Conservation (phyloP, 1,140 invertebrate genomes). For the Trichogramma pretiosum region DNA sequence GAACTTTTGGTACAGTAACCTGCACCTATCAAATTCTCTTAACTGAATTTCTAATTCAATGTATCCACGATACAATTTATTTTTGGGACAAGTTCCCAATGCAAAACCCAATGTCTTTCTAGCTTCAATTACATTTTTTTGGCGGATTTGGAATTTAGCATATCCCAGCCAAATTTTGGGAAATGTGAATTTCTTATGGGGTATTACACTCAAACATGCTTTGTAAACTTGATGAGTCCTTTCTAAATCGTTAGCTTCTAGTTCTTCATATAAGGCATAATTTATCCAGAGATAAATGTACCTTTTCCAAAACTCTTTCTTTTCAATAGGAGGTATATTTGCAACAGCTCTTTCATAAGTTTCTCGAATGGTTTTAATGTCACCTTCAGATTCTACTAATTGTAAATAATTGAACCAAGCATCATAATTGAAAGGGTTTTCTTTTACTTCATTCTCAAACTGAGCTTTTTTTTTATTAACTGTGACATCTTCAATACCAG, state of each 20-base stretch:
- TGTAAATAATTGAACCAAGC: constrained; percentile 98
- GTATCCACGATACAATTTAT: constrained; percentile 95
- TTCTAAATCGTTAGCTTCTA: constrained; percentile 82
- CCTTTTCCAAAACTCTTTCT: constrained; percentile 87
- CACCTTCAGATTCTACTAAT: constrained; percentile 85
- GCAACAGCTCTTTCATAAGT: constrained; percentile 96
- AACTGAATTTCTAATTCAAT: constrained; percentile 97
- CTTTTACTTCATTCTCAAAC: constrained; percentile 69
- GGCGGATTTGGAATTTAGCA: constrained; percentile 95
- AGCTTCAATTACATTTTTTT: constrained; percentile 80
- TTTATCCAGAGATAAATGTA: constrained; percentile 99
- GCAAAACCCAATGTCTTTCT: constrained; percentile 85
- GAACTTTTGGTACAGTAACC: constrained; percentile 94
- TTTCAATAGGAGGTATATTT: constrained; percentile 88
- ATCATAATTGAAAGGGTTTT: constrained; percentile 96
- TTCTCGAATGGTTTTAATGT: constrained; percentile 78
- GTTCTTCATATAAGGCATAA: constrained; percentile 96
- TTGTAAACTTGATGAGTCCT: constrained; percentile 77
- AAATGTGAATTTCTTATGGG: constrained; percentile 97
- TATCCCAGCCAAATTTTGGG: constrained; percentile 97
- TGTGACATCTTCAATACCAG: constrained; percentile 93
- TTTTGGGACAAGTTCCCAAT: constrained; percentile 91
- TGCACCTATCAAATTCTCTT: constrained; percentile 91
- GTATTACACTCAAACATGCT: constrained; percentile 88
- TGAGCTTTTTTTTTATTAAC: constrained; percentile 89